Evolutionary conservation across 2,888 invertebrate genomes (phyloP), one percentile per base, ranked within the genome.

Genomic region (Coelopa pilipes): DNA sequence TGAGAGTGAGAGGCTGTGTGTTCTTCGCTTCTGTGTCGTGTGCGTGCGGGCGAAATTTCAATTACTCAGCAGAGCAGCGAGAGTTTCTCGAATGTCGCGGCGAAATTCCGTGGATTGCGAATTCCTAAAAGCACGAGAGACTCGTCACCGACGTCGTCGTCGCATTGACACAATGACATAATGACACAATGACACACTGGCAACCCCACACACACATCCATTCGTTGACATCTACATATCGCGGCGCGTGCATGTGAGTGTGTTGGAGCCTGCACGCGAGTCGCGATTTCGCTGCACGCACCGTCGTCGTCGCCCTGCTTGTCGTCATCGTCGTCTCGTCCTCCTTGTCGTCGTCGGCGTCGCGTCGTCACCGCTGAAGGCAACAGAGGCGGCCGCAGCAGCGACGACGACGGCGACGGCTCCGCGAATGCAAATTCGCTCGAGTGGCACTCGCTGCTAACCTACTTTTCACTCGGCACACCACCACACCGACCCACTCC

Each of bases 371-470:
- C 34, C 34, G 7, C 34, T 34, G 34, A 34, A 4, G 34, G 34
- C 34, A 34, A 34, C 34, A 34, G 34, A 34, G 7, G 34, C 34
- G 4, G 34, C 34, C 34, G 34, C n/a, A n/a, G 34, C 34, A 34
- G 7, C 34, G 7, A 7, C 2, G 7, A 7, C 34, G 4, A 7
- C 34, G 4, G 34, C 34, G 34, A 34, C 34, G 7, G 34, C 34
- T 34, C 34, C 66, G 49, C 66, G 66, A 66, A 66, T 67, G 67
- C 67, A 67, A 67, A 67, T 67, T 50, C 13, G 24, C 55, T 53
- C 15, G 34, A 49, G 67, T 53, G 53, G 55, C 67, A 34, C 53
- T 24, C 4, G 45, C 62, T 62, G 34, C 34, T 62, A 62, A 62
- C 62, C 62, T 62, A 62, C 62, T 62, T 62, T 62, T n/a, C 12